A percentile compares a stretch with the other conserved stretches of the same genome.
phyloP scores from a whole-genome alignment of 2,797 vertebrate genomes.

The Sitta carolinensis region DNA sequence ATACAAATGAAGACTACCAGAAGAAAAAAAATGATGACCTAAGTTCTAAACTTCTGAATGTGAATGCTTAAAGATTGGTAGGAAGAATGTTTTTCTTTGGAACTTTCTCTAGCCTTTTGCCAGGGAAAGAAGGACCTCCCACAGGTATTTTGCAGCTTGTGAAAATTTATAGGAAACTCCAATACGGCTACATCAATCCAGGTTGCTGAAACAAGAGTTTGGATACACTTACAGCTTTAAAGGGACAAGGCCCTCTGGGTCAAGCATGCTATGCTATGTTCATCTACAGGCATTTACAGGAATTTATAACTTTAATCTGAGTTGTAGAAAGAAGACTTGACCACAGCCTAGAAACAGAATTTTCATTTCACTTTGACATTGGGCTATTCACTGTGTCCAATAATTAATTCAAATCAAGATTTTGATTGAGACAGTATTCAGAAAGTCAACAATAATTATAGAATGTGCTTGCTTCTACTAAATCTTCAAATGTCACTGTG shows the following conservation, averaged over 20 bases:
- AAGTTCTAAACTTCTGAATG: neutral
- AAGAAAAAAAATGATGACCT: neutral
- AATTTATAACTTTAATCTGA: neutral
- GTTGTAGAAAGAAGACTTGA: neutral
- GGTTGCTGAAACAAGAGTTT: neutral
- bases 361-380: neutral
- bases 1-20: neutral
- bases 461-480: neutral
- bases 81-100: neutral
- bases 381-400: neutral
- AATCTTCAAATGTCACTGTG: neutral
- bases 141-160: neutral
- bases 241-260: neutral
- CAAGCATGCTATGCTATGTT: neutral
- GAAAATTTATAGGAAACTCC: neutral
- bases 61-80: neutral
- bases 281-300: neutral
- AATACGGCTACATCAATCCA: neutral
- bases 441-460: constrained; percentile 12
- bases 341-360: neutral
- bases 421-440: neutral
- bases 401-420: neutral
- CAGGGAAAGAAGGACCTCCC: neutral
- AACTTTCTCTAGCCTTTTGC: neutral
- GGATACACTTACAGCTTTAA: neutral